These are phyloP conservation scores for Monochamus saltuarius DNA, from an alignment of 1,140 invertebrate species.

Conservation along the genomic window DNA sequence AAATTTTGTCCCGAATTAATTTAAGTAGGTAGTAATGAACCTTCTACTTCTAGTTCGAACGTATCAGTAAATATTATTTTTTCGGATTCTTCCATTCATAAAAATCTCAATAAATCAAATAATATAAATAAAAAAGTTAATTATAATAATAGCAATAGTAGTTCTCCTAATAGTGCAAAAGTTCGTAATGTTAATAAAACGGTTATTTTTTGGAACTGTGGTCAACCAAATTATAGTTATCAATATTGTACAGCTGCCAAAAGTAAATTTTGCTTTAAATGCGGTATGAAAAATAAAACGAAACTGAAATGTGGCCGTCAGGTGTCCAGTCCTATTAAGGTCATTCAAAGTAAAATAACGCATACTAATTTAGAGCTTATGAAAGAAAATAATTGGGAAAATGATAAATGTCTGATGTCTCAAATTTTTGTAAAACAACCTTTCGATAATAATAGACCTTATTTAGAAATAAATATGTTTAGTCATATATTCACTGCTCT, in stretches of 20 bases:
- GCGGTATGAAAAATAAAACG: neutral
- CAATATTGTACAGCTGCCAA: neutral
- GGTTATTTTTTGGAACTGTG: constrained; percentile 13
- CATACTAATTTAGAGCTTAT: neutral
- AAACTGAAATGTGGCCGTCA: neutral
- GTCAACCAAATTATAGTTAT: neutral
- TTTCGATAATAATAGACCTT: constrained; percentile 4
- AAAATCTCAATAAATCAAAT: constrained; percentile 2
- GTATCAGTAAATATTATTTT: neutral
- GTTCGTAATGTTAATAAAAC: neutral
- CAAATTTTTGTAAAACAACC: constrained; percentile 3
- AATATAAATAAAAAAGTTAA: neutral
- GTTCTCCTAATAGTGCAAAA: neutral
- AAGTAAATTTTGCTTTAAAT: constrained; percentile 5
- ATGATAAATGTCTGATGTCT: neutral
- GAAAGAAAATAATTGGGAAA: neutral
- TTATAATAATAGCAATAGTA: neutral
- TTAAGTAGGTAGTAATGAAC: neutral
- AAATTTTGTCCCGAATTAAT: constrained; percentile 1
- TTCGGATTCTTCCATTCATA: neutral
- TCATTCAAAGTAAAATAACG: neutral
- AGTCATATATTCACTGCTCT: neutral
- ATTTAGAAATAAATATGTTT: constrained; percentile 1
- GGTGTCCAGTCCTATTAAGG: neutral
- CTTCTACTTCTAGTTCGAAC: neutral